Conservation (phyloP, 2,113 vertebrate species). For the Oryzias javanicus region DNA sequence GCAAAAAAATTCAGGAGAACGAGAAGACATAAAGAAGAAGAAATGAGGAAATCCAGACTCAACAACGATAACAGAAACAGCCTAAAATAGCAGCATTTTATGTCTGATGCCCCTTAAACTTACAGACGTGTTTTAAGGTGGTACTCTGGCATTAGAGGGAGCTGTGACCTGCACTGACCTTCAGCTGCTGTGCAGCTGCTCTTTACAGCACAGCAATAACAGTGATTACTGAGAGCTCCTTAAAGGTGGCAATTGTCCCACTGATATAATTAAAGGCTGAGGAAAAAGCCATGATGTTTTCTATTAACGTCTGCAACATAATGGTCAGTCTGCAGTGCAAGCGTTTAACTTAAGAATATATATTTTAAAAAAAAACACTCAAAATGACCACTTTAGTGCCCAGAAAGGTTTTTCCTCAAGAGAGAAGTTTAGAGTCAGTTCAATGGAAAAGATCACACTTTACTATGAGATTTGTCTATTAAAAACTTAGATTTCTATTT, state of each 20-base stretch:
- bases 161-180: constrained; percentile 10
- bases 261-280: constrained; percentile 54
- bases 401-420: no score
- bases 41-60: neutral
- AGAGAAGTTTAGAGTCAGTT: no score
- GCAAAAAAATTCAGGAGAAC: no score
- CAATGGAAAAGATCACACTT: no score
- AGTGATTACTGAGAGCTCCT: constrained; percentile 56
- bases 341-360: constrained; percentile 9
- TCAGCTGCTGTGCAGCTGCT: constrained; percentile 38
- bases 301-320: constrained; percentile 39
- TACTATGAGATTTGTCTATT: no score
- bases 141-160: constrained; percentile 20
- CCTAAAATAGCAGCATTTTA: neutral
- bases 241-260: constrained; percentile 59
- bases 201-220: constrained; percentile 57
- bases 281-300: constrained; percentile 27
- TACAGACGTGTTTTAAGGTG: constrained; percentile 14
- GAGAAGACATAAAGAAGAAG: no score
- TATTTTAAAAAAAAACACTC: no score
- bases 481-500: no score
- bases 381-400: no score
- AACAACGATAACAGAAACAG: neutral
- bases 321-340: constrained; percentile 27
- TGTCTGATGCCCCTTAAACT: neutral